Conservation (phyloP, 2,113 vertebrate species). For the Coryphaenoides rupestris region DNA sequence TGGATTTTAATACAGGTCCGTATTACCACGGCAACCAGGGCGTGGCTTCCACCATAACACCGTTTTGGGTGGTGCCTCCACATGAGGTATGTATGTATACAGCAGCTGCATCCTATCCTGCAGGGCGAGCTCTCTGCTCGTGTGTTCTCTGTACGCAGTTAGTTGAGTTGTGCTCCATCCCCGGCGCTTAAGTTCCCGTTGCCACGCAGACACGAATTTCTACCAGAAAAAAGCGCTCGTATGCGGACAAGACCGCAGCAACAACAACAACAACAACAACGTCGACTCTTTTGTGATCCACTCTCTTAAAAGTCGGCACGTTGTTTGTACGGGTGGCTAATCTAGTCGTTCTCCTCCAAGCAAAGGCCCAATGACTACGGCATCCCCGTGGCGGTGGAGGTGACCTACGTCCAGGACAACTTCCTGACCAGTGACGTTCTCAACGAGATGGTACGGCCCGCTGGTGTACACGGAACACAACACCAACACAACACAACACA, state of each 20-base stretch:
- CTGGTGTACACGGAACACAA: not conserved
- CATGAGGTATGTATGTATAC: slow-evolving; percentile 84
- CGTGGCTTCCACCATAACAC: slow-evolving; percentile 86
- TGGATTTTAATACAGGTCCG: slow-evolving; percentile 70
- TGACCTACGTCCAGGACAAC: slow-evolving; percentile 89
- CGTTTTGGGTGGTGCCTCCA: slow-evolving; percentile 95
- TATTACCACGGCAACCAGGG: slow-evolving; percentile 89
- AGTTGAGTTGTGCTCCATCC: too few relatives aligned
- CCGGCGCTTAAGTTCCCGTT: too few relatives aligned
- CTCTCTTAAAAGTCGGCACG: too few relatives aligned
- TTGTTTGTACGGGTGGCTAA: accelerated
- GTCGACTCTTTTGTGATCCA: too few relatives aligned
- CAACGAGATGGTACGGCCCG: slow-evolving; percentile 86
- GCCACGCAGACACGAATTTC: too few relatives aligned
- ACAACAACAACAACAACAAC: too few relatives aligned
- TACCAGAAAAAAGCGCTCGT: too few relatives aligned
- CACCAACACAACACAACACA: too few relatives aligned
- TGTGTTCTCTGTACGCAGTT: too few relatives aligned
- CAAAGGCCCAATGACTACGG: slow-evolving; percentile 93
- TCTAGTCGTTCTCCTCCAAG: slow-evolving; percentile 51
- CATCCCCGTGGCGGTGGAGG: slow-evolving; percentile 94
- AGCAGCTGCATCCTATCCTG: not conserved
- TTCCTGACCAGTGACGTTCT: slow-evolving; percentile 93
- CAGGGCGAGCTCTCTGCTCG: not conserved
- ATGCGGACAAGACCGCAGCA: too few relatives aligned